Evolutionary conservation across 2,888 invertebrate species (phyloP).

Genomic region (Cloeon dipterum): DNA sequence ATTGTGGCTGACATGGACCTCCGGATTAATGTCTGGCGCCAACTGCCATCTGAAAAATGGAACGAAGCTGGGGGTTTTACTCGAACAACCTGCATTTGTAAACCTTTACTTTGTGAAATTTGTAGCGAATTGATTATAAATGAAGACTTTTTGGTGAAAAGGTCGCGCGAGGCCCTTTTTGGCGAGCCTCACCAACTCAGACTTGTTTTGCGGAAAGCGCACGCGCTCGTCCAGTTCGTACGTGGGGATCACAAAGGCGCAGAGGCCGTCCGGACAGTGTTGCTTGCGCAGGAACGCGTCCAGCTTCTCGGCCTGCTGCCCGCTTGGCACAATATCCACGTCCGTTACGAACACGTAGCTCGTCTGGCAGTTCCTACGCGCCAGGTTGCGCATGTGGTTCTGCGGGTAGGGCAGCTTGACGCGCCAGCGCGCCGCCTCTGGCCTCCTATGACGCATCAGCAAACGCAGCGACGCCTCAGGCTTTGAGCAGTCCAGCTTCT

Average conservation of each 20-base stretch:
- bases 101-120: constrained; percentile 75
- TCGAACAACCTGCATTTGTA: too few relatives aligned
- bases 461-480: constrained; percentile 36
- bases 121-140: constrained; percentile 78
- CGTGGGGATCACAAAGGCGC: constrained; percentile 77
- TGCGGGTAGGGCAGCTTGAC: constrained; percentile 62
- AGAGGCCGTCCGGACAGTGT: constrained; percentile 27
- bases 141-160: constrained; percentile 78
- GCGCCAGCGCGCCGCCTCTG: constrained; percentile 46
- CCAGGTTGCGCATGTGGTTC: constrained; percentile 70
- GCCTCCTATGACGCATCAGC: constrained; percentile 31
- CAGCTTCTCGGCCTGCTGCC: constrained; percentile 41
- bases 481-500: constrained; percentile 33
- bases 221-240: constrained; percentile 66
- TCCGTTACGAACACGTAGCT: constrained; percentile 61
- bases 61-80: too few relatives aligned
- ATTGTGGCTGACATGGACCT: constrained; percentile 57
- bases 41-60: constrained; percentile 30
- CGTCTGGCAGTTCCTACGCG: constrained; percentile 62
- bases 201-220: constrained; percentile 57
- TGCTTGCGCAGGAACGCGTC: constrained; percentile 35
- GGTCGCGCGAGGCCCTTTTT: constrained; percentile 63
- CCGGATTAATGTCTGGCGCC: constrained; percentile 28
- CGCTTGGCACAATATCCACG: constrained; percentile 67
- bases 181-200: constrained; percentile 48